Evolutionary conservation across 92 coral and sea anemone species (phyloP).

Genomic region (Phenganax stokvisi): DNA sequence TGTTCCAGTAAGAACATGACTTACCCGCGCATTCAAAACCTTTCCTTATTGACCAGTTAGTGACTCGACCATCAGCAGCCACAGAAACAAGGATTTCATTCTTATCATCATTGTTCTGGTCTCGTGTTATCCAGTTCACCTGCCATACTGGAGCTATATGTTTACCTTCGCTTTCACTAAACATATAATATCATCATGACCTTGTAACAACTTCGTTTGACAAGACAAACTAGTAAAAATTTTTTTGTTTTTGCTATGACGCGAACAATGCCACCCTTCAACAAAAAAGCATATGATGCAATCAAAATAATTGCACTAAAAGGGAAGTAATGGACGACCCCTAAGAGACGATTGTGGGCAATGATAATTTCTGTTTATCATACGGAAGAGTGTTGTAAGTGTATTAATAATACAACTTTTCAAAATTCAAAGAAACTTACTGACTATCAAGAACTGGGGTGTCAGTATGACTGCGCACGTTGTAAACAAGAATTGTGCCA

Average conservation of each 20-base stretch:
- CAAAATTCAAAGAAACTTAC: constrained; percentile 48
- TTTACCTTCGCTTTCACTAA: constrained; percentile 86
- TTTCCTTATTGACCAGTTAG: constrained; percentile 96
- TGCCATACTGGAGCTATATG: constrained; percentile 99
- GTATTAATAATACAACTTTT: too few relatives aligned
- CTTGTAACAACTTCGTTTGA: neutral
- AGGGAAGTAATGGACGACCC: neutral
- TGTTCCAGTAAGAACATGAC: neutral
- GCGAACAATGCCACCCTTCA: neutral
- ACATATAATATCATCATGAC: neutral
- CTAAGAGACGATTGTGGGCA: neutral
- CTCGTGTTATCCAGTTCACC: constrained; percentile 90
- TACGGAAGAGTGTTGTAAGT: too few relatives aligned
- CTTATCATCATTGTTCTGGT: constrained; percentile 82
- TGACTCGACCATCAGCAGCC: constrained; percentile 97
- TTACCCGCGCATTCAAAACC: constrained; percentile 97
- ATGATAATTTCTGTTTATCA: too few relatives aligned
- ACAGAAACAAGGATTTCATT: constrained; percentile 95
- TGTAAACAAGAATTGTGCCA: constrained; percentile 87
- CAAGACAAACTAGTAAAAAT: too few relatives aligned
- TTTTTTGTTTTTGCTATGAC: too few relatives aligned
- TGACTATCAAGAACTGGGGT: constrained; percentile 85
- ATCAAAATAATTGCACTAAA: neutral
- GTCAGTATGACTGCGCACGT: constrained; percentile 66
- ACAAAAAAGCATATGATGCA: neutral